Evolutionary conservation across 2,113 vertebrate species (phyloP).

Genomic region (Ranitomeya imitator): DNA sequence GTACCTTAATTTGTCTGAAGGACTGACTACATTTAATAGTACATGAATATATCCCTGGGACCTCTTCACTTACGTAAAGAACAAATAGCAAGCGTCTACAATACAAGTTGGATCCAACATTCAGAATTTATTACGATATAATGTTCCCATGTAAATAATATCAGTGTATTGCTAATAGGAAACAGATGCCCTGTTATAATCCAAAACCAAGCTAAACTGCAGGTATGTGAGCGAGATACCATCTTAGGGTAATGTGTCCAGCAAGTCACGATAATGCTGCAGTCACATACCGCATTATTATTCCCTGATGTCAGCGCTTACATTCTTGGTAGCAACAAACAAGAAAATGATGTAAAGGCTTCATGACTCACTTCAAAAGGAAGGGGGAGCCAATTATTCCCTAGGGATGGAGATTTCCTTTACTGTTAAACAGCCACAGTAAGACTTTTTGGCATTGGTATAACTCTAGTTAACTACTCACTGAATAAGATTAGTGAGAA

Average conservation of each 20-base stretch:
- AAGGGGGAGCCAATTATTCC: background rate
- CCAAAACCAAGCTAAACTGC: background rate
- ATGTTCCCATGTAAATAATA: background rate
- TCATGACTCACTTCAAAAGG: background rate
- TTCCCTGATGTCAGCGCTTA: conserved; percentile 15
- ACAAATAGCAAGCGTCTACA: background rate
- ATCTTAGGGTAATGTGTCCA: background rate
- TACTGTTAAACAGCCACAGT: background rate
- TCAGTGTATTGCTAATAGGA: background rate
- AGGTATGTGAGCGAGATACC: background rate
- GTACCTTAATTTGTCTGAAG: no score
- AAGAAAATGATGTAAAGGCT: conserved; percentile 4
- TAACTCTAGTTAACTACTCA: background rate
- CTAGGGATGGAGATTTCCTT: background rate
- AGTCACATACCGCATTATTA: background rate
- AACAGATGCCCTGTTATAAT: background rate
- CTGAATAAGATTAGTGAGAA: background rate
- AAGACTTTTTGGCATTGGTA: background rate
- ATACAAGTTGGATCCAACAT: background rate
- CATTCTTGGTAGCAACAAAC: conserved; percentile 3
- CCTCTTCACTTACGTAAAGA: background rate
- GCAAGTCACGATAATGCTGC: background rate
- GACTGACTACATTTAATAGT: no score
- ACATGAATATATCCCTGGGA: no score
- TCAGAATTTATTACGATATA: background rate